Base-by-base conservation (phyloP, 2,113 vertebrate genomes). In the Scytalopus superciliaris region DNA sequence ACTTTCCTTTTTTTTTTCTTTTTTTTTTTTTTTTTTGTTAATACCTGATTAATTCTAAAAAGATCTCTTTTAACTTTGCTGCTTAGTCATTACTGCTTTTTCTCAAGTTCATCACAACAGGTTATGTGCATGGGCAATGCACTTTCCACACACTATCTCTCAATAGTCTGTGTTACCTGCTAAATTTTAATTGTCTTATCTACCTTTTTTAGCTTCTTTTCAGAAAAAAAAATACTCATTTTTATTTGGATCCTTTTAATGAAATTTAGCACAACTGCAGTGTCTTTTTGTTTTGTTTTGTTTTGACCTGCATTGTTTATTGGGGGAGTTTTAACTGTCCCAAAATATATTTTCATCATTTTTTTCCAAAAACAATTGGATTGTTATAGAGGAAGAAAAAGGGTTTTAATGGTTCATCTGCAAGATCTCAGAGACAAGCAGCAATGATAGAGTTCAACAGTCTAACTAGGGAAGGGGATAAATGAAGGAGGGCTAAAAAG, bases 81-180 rank as follows among this genome's bases (percentile, higher is more conserved):
- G 6, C 12, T 69, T 35, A 63, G 3, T 2, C 21, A 12, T 63
- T 86, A 19, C 7, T 59, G 7, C 6, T 56, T 83, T 80, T 60
- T 52, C 45, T 70, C 18, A 60, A 68, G 40, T 35, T 31, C 42
- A 14, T 50, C 2, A 1, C 11, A 60, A n/a, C 6, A 52, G 3
- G 2, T 27, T 31, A 24, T 56, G 4, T 6, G 2, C 14, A 16
- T 1, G 1, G 15, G 11, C 15, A 55, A 21, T 68, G 19, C 1
- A 2, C 8, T 78, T 82, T 49, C 19, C 8, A 14, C 66, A 12
- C 8, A 49, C 2, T 28, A 4, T 59, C 13, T 31, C 19, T 64
- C 44, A 70, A 52, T 42, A 28, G 7, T 52, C 10, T 60, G 5
- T 37, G 19, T 28, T 44, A 64, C 12, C 8, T 56, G 14, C 5